Conservation (phyloP, 2,113 vertebrate genomes). For the Marmota flaviventris region DNA sequence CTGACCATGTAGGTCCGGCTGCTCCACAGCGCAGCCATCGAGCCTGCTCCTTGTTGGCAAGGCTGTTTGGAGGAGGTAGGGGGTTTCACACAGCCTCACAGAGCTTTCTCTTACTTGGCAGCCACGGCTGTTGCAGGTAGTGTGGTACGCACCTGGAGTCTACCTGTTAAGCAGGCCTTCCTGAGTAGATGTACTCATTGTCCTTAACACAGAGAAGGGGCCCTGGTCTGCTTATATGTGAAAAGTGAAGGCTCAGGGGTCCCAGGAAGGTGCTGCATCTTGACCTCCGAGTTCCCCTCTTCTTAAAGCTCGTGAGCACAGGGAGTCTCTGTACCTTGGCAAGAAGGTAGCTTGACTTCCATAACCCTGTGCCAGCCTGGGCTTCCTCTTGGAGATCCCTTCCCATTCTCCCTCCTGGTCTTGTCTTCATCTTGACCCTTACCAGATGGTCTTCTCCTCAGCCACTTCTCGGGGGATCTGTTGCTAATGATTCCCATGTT, state of each 20-base stretch:
- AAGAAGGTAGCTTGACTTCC: neutral
- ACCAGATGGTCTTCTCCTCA: neutral
- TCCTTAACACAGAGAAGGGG: neutral
- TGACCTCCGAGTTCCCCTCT: neutral
- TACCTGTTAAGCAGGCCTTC: neutral
- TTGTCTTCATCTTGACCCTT: neutral
- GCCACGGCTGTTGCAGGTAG: neutral
- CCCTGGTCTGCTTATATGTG: neutral
- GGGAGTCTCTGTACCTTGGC: neutral
- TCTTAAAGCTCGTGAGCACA: neutral
- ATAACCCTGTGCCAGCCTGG: neutral
- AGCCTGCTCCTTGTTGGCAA: neutral
- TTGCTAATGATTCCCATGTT: neutral
- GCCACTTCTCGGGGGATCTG: neutral
- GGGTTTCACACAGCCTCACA: neutral
- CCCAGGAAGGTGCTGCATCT: neutral
- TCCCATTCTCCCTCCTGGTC: neutral
- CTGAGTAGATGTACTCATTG: neutral
- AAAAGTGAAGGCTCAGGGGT: neutral
- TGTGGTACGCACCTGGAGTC: neutral
- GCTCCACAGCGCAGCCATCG: neutral
- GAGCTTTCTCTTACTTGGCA: neutral
- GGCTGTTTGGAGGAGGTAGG: neutral
- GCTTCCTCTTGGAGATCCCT: neutral
- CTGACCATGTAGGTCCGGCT: neutral